Conservation (phyloP, 2,113 vertebrate species). For the Pitta sordida region DNA sequence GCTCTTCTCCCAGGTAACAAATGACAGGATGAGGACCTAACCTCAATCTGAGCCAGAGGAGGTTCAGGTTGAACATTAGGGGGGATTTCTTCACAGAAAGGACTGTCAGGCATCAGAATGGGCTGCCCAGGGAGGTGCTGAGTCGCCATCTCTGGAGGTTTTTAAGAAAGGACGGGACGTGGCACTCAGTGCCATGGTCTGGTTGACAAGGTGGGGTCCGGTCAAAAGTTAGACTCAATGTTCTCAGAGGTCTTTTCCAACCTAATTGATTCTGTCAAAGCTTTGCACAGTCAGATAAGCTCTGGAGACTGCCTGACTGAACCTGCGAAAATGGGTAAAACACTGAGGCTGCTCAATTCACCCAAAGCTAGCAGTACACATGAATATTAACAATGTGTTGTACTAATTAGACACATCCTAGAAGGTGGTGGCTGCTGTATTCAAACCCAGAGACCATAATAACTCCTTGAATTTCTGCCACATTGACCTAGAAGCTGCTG, state of each 20-base stretch:
- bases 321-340: not conserved
- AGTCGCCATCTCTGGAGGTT: not conserved
- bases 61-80: rapidly evolving
- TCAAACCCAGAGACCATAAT: rapidly evolving
- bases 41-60: not conserved
- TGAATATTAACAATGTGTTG: rapidly evolving
- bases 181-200: not conserved
- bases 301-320: not conserved
- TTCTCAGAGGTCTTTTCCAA: not conserved
- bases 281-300: not conserved
- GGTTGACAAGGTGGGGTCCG: not conserved
- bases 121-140: not conserved
- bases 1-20: not conserved
- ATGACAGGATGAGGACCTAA: not conserved
- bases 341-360: not conserved
- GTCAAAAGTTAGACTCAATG: not conserved
- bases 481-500: not conserved
- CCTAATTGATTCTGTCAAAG: not conserved
- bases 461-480: not conserved
- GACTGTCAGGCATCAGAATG: not conserved
- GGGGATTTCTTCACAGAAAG: not conserved
- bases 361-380: not conserved
- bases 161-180: not conserved
- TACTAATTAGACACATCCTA: not conserved
- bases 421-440: not conserved